Evolutionary conservation across 2,888 invertebrate genomes (phyloP).

Genomic region (Blomia tropicalis): DNA sequence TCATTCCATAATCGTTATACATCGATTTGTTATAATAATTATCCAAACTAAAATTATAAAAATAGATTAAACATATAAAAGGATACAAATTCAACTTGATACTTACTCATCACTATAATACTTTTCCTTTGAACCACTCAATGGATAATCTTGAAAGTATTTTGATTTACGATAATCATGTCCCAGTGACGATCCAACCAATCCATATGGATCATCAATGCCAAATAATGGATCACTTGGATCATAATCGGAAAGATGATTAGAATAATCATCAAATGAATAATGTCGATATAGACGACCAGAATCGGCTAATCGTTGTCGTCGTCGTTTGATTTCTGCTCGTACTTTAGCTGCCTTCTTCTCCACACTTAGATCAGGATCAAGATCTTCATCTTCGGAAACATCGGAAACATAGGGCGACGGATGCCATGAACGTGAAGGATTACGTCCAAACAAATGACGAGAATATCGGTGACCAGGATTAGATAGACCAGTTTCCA

Average conservation of each 20-base stretch:
- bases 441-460: neutral
- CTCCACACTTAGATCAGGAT: slow-evolving; percentile 43
- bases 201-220: neutral
- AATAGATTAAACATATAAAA: neutral
- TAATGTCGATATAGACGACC: slow-evolving; percentile 21
- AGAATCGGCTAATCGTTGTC: slow-evolving; percentile 43
- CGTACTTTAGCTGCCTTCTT: slow-evolving; percentile 45
- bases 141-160: neutral
- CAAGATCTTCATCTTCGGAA: slow-evolving; percentile 40
- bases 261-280: slow-evolving; percentile 11
- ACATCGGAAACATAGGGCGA: slow-evolving; percentile 41
- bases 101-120: slow-evolving; percentile 16
- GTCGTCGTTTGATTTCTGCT: slow-evolving; percentile 46
- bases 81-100: neutral
- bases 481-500: neutral
- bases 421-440: slow-evolving; percentile 41
- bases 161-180: neutral
- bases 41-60: neutral
- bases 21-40: neutral
- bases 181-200: neutral
- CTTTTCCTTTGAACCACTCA: slow-evolving; percentile 1
- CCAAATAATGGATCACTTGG: neutral
- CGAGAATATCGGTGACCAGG: neutral
- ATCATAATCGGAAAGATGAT: neutral
- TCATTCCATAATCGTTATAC: neutral